Base-by-base conservation (phyloP, 2,888 invertebrate genomes). In the Saturnia pavonia region DNA sequence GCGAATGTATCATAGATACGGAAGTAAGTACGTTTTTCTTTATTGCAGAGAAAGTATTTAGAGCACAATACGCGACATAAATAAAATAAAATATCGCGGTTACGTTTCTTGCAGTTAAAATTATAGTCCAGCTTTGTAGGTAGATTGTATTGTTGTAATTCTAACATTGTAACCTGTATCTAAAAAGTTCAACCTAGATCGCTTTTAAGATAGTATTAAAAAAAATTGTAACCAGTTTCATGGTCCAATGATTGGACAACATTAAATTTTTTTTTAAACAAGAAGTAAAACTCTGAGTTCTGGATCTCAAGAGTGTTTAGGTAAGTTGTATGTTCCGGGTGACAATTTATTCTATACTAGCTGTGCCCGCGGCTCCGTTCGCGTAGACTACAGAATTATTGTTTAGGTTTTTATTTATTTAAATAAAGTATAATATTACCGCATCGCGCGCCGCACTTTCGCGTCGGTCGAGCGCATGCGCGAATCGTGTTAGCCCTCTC, bases 11-110 rank as follows among this genome's bases (percentile, higher is more conserved):
- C 65, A 65, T 40, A 65, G 65, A 65, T 40, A 40, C 65, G 65
- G 65, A 65, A 65, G 65, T 40, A 27, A 48, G 57, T n/a, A 40
- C 43, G 12, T 71, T 71, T 71, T 71, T 68, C 68, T 22, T 42
- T 43, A 66, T 48, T 67, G 40, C 25, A 69, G 65, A 69, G 71
- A 69, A 69, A 71, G 69, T 71, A 54, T 54, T 60, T 27, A n/a
- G 42, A 68, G 63, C 54, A 65, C 48, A 60, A 68, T 70, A 54
- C 54, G 43, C 51, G 70, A 54, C 45, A 16, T 16, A 68, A 71
- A 71, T 48, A 63, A 63, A 71, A 68, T 25, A 16, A 71, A 71
- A 54, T 67, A 40, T 63, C 34, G 68, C 43, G 42, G 54, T 68
- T 48, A 68, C 68, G 68, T 68, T 51, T 54, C 51, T 54, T 22